phyloP scores from a whole-genome alignment of 2,888 invertebrate genomes.

The Clistopyga incitator region DNA sequence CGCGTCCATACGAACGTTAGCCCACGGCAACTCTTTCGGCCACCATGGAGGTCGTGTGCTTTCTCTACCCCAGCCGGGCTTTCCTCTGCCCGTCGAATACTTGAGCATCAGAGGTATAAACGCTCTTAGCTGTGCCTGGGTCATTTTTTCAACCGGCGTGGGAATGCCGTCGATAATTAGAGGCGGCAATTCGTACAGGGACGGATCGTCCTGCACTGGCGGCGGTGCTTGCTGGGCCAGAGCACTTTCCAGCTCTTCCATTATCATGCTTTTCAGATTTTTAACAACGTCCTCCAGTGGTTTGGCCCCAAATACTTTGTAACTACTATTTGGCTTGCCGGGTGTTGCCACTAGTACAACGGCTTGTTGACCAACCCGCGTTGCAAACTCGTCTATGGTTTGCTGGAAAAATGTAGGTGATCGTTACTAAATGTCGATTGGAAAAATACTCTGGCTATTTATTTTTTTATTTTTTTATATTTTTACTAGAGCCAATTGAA shows the following conservation, averaged over 20 bases:
- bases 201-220: conserved; percentile 94
- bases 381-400: conserved; percentile 98
- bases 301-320: conserved; percentile 98
- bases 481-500: conserved; percentile 23
- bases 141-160: conserved; percentile 99
- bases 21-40: conserved; percentile 99
- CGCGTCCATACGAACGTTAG: conserved; percentile 98
- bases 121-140: conserved; percentile 97
- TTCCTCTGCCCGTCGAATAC: conserved; percentile 98
- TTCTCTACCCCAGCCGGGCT: conserved; percentile 99
- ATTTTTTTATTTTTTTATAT: background rate
- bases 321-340: conserved; percentile 97
- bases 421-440: conserved; percentile 10
- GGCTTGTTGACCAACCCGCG: conserved; percentile 98
- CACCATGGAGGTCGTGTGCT: conserved; percentile 99
- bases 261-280: conserved; percentile 94
- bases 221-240: conserved; percentile 97
- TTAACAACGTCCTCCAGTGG: conserved; percentile 98
- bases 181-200: conserved; percentile 97
- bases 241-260: conserved; percentile 97
- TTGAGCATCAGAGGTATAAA: conserved; percentile 99
- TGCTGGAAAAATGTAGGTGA: conserved; percentile 86
- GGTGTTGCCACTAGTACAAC: conserved; percentile 98
- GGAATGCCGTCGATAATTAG: conserved; percentile 99
- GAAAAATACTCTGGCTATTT: background rate